phyloP scores from a whole-genome alignment of 2,888 invertebrate species.

The Pseudeuparius sepicola region DNA sequence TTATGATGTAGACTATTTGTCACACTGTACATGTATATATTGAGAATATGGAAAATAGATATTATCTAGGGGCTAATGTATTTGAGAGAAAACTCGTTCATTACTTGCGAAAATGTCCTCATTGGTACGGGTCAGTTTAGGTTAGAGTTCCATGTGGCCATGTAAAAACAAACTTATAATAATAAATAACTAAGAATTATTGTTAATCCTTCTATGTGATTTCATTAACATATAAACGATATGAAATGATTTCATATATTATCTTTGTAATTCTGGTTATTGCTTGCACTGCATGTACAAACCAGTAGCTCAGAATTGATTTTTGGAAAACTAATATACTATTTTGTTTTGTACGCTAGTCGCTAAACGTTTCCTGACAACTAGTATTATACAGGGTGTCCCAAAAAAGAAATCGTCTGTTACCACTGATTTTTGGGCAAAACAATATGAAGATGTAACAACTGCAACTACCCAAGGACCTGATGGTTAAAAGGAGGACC shows the following conservation, averaged over 20 bases:
- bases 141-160: conserved; percentile 38
- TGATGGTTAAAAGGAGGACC: too few relatives aligned
- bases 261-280: conserved; percentile 37
- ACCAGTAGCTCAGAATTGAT: conserved; percentile 40
- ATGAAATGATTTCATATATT: conserved; percentile 38
- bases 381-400: too few relatives aligned
- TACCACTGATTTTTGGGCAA: too few relatives aligned
- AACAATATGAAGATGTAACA: too few relatives aligned
- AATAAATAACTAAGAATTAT: conserved; percentile 35
- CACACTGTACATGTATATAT: too few relatives aligned
- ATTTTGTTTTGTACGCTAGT: conserved; percentile 22
- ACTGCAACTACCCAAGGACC: too few relatives aligned
- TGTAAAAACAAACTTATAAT: conserved; percentile 27
- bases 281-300: conserved; percentile 36
- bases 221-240: conserved; percentile 35
- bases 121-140: conserved; percentile 29
- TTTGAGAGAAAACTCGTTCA: too few relatives aligned
- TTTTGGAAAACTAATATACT: conserved; percentile 24
- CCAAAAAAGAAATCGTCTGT: too few relatives aligned
- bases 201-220: conserved; percentile 34
- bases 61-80: too few relatives aligned
- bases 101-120: too few relatives aligned
- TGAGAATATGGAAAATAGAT: too few relatives aligned
- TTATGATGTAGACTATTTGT: too few relatives aligned
- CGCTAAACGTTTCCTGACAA: conserved; percentile 26